Conservation (phyloP, 2,797 vertebrate genomes). For the Forpus xanthops region DNA sequence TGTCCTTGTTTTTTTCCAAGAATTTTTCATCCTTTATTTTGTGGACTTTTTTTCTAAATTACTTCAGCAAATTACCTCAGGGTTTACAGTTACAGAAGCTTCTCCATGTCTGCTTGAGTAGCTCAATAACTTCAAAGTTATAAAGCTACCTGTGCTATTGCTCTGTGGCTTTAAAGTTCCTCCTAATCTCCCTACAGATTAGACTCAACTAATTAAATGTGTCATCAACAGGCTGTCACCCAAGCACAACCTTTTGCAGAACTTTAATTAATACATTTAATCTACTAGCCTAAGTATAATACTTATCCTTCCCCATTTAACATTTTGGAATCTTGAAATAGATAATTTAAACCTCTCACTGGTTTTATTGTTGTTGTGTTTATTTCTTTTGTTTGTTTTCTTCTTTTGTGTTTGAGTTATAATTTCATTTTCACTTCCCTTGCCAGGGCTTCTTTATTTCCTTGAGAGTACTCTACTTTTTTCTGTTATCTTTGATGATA, state of each 20-base stretch:
- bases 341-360: neutral
- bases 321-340: neutral
- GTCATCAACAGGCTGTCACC: neutral
- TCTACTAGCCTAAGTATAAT: neutral
- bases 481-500: neutral
- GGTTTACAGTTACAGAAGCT: neutral
- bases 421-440: neutral
- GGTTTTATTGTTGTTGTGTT: neutral
- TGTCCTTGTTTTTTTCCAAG: neutral
- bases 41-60: neutral
- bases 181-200: neutral
- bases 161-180: neutral
- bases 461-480: neutral
- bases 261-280: neutral
- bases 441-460: neutral
- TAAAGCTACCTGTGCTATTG: neutral
- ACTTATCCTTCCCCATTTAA: neutral
- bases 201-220: neutral
- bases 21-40: neutral
- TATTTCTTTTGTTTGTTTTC: neutral
- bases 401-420: neutral
- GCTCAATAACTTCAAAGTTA: neutral
- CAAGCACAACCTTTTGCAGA: neutral
- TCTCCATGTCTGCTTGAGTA: neutral
- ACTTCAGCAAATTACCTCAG: neutral